These are phyloP conservation scores for Dyspetes luteomarginatus DNA, from an alignment of 2,888 invertebrate species.

Conservation along the genomic window DNA sequence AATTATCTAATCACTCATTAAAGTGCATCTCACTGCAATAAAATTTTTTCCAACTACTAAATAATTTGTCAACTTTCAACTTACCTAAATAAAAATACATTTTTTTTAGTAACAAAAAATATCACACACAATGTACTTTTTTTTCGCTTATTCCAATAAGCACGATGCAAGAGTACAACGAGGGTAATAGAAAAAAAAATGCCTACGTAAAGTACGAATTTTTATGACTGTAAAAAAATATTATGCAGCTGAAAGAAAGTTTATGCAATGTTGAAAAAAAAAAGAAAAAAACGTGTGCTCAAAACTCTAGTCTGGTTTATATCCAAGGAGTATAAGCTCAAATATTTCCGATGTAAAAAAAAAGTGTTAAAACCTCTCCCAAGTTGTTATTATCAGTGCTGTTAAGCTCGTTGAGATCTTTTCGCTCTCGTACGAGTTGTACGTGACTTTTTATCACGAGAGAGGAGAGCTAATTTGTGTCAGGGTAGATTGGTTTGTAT, in stretches of 20 bases:
- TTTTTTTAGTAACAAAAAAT: not conserved
- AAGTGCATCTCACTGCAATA: too few species aligned
- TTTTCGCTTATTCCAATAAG: not conserved
- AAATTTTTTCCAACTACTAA: too few species aligned
- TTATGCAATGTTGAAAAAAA: not conserved
- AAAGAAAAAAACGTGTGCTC: conserved; percentile 18
- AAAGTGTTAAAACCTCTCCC: not conserved
- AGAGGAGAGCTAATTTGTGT: not conserved
- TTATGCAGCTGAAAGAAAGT: not conserved
- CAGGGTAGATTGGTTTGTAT: not conserved
- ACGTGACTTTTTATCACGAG: not conserved
- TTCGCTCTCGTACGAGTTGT: not conserved
- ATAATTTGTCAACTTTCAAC: too few species aligned
- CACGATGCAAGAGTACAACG: not conserved
- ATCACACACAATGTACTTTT: not conserved
- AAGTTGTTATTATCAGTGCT: conserved; percentile 6
- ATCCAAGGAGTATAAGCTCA: conserved; percentile 13
- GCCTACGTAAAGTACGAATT: not conserved
- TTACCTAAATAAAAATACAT: not conserved
- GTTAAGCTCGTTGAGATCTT: not conserved
- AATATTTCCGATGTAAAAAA: conserved; percentile 23
- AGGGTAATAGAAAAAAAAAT: not conserved
- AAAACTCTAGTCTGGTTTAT: conserved; percentile 44
- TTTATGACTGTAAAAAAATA: not conserved
- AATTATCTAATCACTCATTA: too few species aligned